Base-by-base conservation (phyloP, 37 sponge, comb jelly and placozoan genomes). In the Mnemiopsis leidyi region DNA sequence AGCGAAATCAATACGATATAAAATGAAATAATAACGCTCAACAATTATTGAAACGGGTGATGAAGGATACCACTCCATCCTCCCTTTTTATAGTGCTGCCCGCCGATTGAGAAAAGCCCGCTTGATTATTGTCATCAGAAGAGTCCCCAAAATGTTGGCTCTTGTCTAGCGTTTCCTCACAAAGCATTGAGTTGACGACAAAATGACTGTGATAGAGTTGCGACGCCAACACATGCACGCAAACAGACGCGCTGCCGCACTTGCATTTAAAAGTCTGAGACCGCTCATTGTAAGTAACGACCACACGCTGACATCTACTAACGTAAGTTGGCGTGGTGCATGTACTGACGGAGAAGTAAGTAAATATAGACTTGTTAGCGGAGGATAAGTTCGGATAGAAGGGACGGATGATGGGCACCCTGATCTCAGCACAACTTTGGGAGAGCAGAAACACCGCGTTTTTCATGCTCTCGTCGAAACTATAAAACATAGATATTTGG, bases 181-280 rank as follows among this genome's bases (percentile, higher is more conserved):
- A 48, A 5, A 48, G 13, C 61, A 48, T 48, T 13, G 61, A 48
- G 61, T 48, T 48, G 61, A 48, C 61, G 9, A 48, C 61, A 48
- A 48, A 48, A 33, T 85, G 40, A 16, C 36, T 32, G 90, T 85
- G 90, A 33, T 85, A 85, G 0, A 85, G 90, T 61, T 85, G 90
- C 0, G 90, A 38, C 0, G 36, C 90, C 0, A 85, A 39, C 23
- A 85, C 29, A 85, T 85, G 90, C 29, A 85, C 90, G 36, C 90
- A 85, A 13, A 38, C 48, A 33, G 32, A 16, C 61, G 38, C 90
- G 21, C 61, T 38, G n/a, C 90, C 90, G 35, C 90, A 85, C 61
- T 85, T 85, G 39, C 90, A 85, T 37, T 85, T 85, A 33, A 85
- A 85, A 1, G 61, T 85, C 25, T 85, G 90, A 23, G 38, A 36